Evolutionary conservation across 2,797 vertebrate genomes (phyloP).

Genomic region (Antrozous pallidus): DNA sequence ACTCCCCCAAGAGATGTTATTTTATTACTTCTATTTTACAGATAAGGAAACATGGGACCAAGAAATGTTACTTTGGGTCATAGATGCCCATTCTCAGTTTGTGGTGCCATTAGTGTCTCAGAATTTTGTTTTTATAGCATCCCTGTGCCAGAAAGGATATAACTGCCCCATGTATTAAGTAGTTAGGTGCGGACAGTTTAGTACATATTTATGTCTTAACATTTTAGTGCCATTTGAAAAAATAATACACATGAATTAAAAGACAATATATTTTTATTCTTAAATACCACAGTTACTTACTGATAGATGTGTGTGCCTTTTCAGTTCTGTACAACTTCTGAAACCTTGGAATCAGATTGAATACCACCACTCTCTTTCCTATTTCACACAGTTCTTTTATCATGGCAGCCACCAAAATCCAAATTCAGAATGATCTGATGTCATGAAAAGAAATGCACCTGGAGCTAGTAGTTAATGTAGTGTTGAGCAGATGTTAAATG

Average conservation of each 20-base stretch:
- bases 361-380: not conserved
- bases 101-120: not conserved
- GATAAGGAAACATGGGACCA: not conserved
- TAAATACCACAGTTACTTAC: not conserved
- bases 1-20: not conserved
- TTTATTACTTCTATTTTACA: slow-evolving; percentile 33
- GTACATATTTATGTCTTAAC: not conserved
- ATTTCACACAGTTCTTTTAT: not conserved
- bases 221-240: slow-evolving; percentile 5
- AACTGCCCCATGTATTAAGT: not conserved
- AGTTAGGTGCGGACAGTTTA: not conserved
- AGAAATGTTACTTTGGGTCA: not conserved
- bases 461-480: not conserved
- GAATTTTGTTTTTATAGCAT: slow-evolving; percentile 3
- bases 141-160: not conserved
- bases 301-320: not conserved
- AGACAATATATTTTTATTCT: slow-evolving; percentile 22
- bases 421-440: not conserved
- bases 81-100: not conserved
- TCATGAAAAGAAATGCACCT: not conserved
- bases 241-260: not conserved
- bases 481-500: not conserved
- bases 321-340: not conserved
- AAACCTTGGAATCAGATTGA: not conserved
- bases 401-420: not conserved